Conservation (phyloP, 2,888 invertebrate genomes). For the Acrobasis suavella region DNA sequence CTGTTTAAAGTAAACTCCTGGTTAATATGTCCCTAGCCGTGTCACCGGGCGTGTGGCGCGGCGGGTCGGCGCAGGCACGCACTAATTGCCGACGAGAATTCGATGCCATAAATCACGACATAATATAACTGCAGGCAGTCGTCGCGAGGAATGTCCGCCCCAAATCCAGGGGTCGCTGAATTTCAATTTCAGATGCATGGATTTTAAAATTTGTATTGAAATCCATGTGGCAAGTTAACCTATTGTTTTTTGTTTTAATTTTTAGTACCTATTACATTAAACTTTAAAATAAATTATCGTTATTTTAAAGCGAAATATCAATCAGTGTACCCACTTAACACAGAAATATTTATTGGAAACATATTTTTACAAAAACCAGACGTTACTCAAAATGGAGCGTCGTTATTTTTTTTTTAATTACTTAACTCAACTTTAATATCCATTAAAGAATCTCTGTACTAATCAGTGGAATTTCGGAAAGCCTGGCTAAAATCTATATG, state of each 20-base stretch:
- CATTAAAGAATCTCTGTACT: slow-evolving; percentile 19
- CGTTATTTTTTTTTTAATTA: no score
- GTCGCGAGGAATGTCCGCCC: slow-evolving; percentile 72
- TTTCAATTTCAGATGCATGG: slow-evolving; percentile 54
- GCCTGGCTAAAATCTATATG: slow-evolving; percentile 7
- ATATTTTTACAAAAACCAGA: no score
- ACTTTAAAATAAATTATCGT: no score
- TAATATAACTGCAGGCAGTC: slow-evolving; percentile 73
- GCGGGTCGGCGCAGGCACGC: slow-evolving; percentile 62
- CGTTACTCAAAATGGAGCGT: no score
- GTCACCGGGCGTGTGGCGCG: slow-evolving; percentile 33
- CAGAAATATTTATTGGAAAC: no score
- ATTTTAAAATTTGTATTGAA: slow-evolving; percentile 38
- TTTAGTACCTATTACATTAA: no score
- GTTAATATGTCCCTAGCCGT: slow-evolving; percentile 32
- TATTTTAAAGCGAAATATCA: no score
- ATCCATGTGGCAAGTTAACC: neutral
- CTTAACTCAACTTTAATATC: no score
- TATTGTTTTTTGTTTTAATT: no score
- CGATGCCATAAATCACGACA: slow-evolving; percentile 81
- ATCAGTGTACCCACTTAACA: no score
- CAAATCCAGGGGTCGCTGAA: slow-evolving; percentile 62
- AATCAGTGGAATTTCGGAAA: slow-evolving; percentile 1
- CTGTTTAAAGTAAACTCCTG: neutral
- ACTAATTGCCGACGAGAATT: slow-evolving; percentile 81